A percentile compares a stretch with the other conserved stretches of the same genome.
Evolutionary conservation across 2,797 vertebrate species (phyloP).

Genomic region (Crocidura indochinensis): DNA sequence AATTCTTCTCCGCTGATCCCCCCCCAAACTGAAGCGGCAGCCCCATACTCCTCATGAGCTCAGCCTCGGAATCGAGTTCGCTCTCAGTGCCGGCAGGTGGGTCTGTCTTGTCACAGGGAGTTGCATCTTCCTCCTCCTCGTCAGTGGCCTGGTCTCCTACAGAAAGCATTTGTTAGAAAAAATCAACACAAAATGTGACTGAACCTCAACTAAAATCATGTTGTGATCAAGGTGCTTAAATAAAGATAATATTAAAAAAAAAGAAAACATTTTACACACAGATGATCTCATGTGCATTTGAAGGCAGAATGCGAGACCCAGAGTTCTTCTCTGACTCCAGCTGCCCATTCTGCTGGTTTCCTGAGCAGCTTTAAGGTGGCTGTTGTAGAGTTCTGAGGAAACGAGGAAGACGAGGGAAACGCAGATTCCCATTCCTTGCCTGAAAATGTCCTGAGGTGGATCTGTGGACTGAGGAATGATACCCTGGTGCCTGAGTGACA

Average conservation of each 20-base stretch:
- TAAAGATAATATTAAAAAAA: no score
- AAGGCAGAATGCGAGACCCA: constrained; percentile 24
- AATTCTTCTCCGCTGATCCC: constrained; percentile 86
- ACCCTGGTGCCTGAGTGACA: not conserved
- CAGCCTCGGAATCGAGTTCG: constrained; percentile 93
- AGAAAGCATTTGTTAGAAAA: constrained; percentile 40
- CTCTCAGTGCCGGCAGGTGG: constrained; percentile 76
- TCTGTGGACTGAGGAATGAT: not conserved
- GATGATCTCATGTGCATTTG: constrained; percentile 29
- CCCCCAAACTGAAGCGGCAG: constrained; percentile 95
- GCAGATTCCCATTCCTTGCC: not conserved
- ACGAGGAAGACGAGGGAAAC: not conserved
- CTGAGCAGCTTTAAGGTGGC: not conserved
- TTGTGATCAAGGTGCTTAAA: no score
- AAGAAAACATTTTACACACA: constrained; percentile 43
- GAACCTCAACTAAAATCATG: no score
- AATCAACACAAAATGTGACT: no score
- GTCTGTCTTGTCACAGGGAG: constrained; percentile 28
- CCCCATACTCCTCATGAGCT: constrained; percentile 96
- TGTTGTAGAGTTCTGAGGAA: not conserved
- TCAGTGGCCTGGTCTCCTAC: constrained; percentile 74
- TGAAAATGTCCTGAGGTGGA: not conserved
- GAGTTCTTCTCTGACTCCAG: not conserved
- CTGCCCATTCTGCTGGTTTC: not conserved
- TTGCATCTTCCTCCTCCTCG: constrained; percentile 79